Evolutionary conservation across 2,888 invertebrate genomes (phyloP).

Genomic region (Polyploca ridens): DNA sequence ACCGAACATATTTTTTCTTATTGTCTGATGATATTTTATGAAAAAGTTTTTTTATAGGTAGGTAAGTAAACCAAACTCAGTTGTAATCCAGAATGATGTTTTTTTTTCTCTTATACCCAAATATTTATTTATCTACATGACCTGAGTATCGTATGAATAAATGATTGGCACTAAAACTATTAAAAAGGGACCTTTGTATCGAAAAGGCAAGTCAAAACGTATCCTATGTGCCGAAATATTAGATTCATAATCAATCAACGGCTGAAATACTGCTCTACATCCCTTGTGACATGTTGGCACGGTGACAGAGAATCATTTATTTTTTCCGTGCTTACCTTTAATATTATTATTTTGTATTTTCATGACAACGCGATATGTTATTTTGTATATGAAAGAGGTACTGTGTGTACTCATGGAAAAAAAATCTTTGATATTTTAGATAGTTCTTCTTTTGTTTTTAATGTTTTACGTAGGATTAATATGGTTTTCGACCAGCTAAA

Average conservation of each 20-base stretch:
- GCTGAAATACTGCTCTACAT: conserved; percentile 28
- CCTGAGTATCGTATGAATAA: not conserved
- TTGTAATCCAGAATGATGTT: too few relatives aligned
- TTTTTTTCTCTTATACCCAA: not conserved
- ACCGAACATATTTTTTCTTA: conserved; percentile 16
- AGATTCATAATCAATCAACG: conserved; percentile 32
- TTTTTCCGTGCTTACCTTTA: not conserved
- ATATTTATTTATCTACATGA: not conserved
- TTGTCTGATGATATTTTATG: too few relatives aligned
- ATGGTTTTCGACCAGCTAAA: too few relatives aligned
- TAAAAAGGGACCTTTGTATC: not conserved
- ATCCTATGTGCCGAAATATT: conserved; percentile 15
- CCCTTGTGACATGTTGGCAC: conserved; percentile 39
- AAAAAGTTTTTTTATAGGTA: too few relatives aligned
- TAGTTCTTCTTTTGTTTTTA: too few relatives aligned
- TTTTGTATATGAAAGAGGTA: not conserved
- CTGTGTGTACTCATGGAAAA: not conserved
- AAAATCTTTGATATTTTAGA: not conserved
- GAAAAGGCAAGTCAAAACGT: not conserved
- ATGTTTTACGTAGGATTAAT: too few relatives aligned
- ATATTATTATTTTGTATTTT: conserved; percentile 1
- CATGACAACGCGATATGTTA: not conserved
- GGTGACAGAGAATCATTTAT: conserved; percentile 46
- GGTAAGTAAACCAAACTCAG: too few relatives aligned
- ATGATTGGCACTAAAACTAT: conserved; percentile 9